Conservation (phyloP, 1,140 invertebrate species). For the Halesus radiatus region DNA sequence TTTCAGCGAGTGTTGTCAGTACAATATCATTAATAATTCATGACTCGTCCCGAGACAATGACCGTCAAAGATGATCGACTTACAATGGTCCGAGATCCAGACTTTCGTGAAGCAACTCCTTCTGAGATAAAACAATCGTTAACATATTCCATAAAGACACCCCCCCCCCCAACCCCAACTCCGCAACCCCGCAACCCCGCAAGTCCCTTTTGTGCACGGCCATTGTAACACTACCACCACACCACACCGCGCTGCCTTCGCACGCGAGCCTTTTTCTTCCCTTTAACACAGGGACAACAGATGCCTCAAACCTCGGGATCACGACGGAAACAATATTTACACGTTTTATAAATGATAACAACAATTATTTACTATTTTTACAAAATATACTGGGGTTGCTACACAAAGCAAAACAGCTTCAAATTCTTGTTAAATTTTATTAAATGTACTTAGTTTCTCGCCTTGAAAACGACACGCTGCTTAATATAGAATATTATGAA, state of each 20-base stretch:
- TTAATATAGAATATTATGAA: too few species aligned
- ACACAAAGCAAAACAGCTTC: too few species aligned
- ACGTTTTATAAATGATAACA: too few species aligned
- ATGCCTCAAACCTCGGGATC: too few species aligned
- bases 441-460: too few species aligned
- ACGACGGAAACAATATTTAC: too few species aligned
- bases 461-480: too few species aligned
- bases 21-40: constrained; percentile 23
- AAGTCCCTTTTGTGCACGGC: background rate
- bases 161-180: background rate
- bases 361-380: too few species aligned
- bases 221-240: constrained; percentile 15
- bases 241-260: background rate
- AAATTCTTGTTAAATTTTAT: too few species aligned
- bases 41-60: constrained; percentile 12
- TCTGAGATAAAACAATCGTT: constrained; percentile 36
- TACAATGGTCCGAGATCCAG: constrained; percentile 11
- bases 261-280: constrained; percentile 4
- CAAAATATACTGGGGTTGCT: too few species aligned
- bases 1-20: too few species aligned
- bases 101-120: constrained; percentile 22
- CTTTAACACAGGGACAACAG: background rate
- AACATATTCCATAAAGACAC: constrained; percentile 8
- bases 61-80: constrained; percentile 9
- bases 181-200: background rate